Evolutionary conservation across 2,797 vertebrate genomes (phyloP), one percentile per base, ranked within the genome.

Genomic region (Choloepus didactylus): DNA sequence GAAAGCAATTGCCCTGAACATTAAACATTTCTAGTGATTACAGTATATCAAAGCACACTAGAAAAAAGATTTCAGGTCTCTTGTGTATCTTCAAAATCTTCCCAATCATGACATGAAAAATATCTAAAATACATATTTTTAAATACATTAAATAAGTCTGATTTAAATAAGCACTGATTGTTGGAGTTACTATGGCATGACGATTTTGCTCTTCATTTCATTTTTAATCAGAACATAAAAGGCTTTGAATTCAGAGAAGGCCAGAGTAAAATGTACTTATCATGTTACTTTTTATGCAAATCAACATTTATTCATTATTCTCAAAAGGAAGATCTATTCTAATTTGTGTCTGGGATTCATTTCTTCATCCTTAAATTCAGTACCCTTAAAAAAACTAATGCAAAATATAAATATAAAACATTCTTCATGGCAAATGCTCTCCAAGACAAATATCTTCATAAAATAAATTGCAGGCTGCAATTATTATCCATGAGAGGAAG

Each of bases 1-100:
- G 44, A 92, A 88, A 91, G 70, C 66, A 91, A 92, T 67, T 91
- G 49, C 79, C 49, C 7, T 92, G 86, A 90, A 91, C 89, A 94
- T 90, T 96, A 90, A 93, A 96, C 67, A 95, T 96, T 86, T 94
- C 44, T 25, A 95, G 85, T 94, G 72, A 96, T 90, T 96, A 90
- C 14, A 87, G 19, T 46, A 62, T 76, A 96, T 94, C 73, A 86
- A 92, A 95, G 64, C 70, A 56, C 38, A 64, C 87, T 81, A 87
- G 31, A 41, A 83, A 64, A 38, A 89, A 14, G 5, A 84, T 79
- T 93, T 88, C 12, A 81, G 25, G 14, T 81, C 80, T 89, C 85
- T 10, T 18, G 54, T 60, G 62, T 35, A 82, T 90, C 84, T 87
- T 91, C n/a, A 89, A 91, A 95, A 49, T 81, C 27, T 81, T 92